Conservation (phyloP, 2,888 invertebrate species). For the Ectemnius lituratus region DNA sequence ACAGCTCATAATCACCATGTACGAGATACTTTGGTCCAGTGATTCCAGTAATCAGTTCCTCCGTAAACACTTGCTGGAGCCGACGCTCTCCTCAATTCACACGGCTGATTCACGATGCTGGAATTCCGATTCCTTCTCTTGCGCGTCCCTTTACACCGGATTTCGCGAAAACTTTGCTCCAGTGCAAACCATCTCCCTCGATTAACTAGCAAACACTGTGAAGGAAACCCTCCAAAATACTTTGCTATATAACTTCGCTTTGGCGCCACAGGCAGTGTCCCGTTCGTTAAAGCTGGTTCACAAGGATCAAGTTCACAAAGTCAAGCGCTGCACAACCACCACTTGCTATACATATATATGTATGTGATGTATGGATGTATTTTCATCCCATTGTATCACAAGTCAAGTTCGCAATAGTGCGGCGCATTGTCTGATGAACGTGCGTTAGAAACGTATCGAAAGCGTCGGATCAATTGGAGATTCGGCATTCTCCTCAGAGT, state of each 20-base stretch:
- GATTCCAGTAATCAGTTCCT: conserved; percentile 8
- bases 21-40: conserved; percentile 15
- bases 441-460: too few species aligned
- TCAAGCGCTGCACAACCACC: too few species aligned
- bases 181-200: conserved; percentile 29
- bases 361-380: too few species aligned
- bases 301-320: too few species aligned
- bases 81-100: too few species aligned
- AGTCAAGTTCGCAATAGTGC: too few species aligned
- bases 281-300: too few species aligned
- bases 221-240: too few species aligned
- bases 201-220: too few species aligned
- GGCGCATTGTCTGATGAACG: too few species aligned
- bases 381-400: too few species aligned
- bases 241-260: conserved; percentile 15
- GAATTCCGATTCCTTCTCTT: neutral
- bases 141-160: neutral
- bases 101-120: neutral
- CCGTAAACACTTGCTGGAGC: neutral
- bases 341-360: too few species aligned
- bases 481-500: conserved; percentile 31
- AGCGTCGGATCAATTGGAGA: conserved; percentile 4
- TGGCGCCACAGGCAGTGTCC: conserved; percentile 16
- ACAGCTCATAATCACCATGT: conserved; percentile 55
- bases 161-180: neutral